A percentile compares a stretch with the other conserved stretches of the same genome.
Conservation (phyloP, 2,888 invertebrate genomes). For the Phoronis australis region DNA sequence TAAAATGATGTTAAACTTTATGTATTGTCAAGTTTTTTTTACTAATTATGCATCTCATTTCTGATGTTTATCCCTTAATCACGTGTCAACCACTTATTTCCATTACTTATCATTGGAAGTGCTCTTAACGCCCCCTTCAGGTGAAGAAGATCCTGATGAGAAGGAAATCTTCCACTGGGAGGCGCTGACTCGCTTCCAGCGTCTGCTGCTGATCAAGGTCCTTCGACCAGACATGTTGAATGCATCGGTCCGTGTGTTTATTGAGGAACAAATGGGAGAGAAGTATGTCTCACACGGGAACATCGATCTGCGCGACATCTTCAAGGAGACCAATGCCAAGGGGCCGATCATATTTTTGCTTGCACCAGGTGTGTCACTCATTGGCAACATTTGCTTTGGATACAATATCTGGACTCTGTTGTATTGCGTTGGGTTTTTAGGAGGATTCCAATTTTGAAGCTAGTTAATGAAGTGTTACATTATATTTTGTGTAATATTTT, state of each 20-base stretch:
- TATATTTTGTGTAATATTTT: too few species aligned
- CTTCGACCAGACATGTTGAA: slow-evolving; percentile 40
- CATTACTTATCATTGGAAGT: too few species aligned
- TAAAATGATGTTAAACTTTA: too few species aligned
- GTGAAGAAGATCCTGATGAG: neutral
- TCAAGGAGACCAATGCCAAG: slow-evolving; percentile 42
- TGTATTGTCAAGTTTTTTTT: too few species aligned
- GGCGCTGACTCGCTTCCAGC: slow-evolving; percentile 37
- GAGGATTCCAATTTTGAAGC: neutral
- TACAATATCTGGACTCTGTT: too few species aligned
- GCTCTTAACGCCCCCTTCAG: too few species aligned
- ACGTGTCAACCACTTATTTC: too few species aligned
- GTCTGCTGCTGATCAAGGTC: slow-evolving; percentile 43
- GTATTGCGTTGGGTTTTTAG: neutral
- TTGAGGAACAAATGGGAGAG: slow-evolving; percentile 39
- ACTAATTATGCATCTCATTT: too few species aligned
- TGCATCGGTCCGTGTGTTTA: slow-evolving; percentile 36
- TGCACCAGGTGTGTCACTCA: slow-evolving; percentile 48
- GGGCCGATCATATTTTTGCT: slow-evolving; percentile 51
- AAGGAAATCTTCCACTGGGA: slow-evolving; percentile 35
- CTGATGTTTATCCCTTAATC: too few species aligned
- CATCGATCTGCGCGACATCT: slow-evolving; percentile 47
- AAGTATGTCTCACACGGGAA: slow-evolving; percentile 41
- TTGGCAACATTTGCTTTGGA: too few species aligned
- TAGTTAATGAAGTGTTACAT: neutral